Evolutionary conservation across 2,797 vertebrate genomes (phyloP).

Genomic region (Mastacembelus armatus): DNA sequence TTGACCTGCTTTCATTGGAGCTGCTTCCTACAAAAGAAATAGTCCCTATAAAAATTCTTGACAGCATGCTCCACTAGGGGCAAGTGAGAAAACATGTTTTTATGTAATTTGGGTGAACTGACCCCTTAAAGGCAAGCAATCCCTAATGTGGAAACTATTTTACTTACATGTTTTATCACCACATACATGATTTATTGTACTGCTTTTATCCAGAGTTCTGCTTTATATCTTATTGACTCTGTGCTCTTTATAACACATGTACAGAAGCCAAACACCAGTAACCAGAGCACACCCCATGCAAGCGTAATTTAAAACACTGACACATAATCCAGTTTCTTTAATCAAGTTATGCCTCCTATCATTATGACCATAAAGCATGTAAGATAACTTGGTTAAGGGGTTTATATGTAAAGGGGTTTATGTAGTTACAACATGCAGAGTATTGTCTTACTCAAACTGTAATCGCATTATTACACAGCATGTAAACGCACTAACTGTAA

Average conservation of each 20-base stretch:
- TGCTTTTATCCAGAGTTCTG: neutral
- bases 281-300: conserved; percentile 5
- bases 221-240: conserved; percentile 9
- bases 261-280: conserved; percentile 20
- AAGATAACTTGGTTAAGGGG: conserved; percentile 3
- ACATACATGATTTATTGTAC: neutral
- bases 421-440: conserved; percentile 5
- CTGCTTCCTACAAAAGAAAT: conserved; percentile 1
- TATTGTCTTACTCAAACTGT: neutral
- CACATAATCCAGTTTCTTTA: conserved; percentile 24
- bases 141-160: neutral
- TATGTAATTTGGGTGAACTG: neutral
- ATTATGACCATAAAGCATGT: conserved; percentile 18
- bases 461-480: neutral
- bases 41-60: neutral
- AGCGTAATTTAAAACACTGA: conserved; percentile 17
- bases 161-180: neutral
- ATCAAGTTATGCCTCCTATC: conserved; percentile 14
- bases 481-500: neutral
- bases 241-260: conserved; percentile 9
- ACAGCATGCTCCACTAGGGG: neutral
- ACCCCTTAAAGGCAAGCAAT: neutral
- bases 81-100: conserved; percentile 1
- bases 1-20: conserved; percentile 23
- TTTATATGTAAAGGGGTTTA: neutral